Evolutionary conservation across 2,797 vertebrate species (phyloP).

Genomic region (Sylvilagus floridanus): DNA sequence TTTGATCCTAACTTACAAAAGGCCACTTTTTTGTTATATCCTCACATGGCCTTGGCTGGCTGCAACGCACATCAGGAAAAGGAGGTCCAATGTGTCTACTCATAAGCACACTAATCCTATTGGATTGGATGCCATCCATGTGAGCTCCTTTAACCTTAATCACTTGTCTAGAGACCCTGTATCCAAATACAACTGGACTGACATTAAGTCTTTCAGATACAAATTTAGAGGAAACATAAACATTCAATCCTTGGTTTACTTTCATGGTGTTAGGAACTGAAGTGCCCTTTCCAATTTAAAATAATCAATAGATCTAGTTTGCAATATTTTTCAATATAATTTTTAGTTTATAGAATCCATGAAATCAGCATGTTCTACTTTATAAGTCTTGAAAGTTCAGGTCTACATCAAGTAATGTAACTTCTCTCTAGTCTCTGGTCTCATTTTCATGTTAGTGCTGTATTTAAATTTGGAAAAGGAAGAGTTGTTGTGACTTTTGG

Average conservation of each 20-base stretch:
- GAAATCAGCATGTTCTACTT: slow-evolving; percentile 22
- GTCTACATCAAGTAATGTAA: neutral
- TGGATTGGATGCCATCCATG: neutral
- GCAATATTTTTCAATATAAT: neutral
- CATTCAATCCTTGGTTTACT: neutral
- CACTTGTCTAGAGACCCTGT: neutral
- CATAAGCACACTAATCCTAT: neutral
- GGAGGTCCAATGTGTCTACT: neutral
- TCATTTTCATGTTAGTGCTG: slow-evolving; percentile 9
- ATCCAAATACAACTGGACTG: neutral
- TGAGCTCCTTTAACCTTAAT: neutral
- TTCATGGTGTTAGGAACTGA: neutral
- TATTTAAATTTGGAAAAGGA: slow-evolving; percentile 53
- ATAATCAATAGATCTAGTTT: neutral
- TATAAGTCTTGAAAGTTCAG: slow-evolving; percentile 3
- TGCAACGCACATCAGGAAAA: too few species aligned
- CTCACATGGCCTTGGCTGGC: neutral
- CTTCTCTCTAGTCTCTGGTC: slow-evolving; percentile 3
- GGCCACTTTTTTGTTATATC: neutral
- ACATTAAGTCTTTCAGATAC: neutral
- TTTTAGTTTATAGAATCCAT: neutral
- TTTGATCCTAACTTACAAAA: neutral
- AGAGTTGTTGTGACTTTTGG: slow-evolving; percentile 10
- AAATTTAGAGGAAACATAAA: neutral
- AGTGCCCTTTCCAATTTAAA: neutral